Percentiles rank a stretch among this genome's conserved stretches.
Evolutionary conservation across 2,113 vertebrate species (phyloP).

Genomic region (Pseudopipra pipra): DNA sequence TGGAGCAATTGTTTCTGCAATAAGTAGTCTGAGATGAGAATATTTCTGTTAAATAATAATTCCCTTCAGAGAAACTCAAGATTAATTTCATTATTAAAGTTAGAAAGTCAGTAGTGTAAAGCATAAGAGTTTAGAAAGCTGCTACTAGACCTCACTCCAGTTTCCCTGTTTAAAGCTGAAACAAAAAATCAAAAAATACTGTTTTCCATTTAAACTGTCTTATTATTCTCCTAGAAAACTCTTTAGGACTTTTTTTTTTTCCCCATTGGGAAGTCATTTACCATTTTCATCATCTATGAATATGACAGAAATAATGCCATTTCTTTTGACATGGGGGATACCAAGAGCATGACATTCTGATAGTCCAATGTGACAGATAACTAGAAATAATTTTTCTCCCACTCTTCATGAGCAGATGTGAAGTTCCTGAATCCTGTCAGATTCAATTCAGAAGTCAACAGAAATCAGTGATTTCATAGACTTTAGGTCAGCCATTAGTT

Average conservation of each 20-base stretch:
- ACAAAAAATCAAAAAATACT: neutral
- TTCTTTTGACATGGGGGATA: neutral
- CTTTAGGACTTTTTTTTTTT: neutral
- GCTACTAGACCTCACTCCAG: neutral
- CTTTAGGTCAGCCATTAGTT: neutral
- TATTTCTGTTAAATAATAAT: neutral
- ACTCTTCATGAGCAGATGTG: neutral
- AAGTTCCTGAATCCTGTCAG: constrained; percentile 15
- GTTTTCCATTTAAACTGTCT: neutral
- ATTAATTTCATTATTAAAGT: neutral
- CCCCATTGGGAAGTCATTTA: neutral
- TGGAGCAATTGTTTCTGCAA: neutral
- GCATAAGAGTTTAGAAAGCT: neutral
- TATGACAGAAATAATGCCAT: neutral
- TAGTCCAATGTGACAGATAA: neutral
- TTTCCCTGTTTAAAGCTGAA: neutral
- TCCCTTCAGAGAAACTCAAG: neutral
- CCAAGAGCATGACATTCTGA: neutral
- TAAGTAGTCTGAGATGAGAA: neutral
- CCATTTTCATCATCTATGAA: neutral
- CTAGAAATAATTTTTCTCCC: neutral
- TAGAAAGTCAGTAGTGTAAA: neutral
- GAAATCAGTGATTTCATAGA: neutral
- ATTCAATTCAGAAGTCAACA: neutral
- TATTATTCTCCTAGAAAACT: neutral